Base-by-base conservation (phyloP, 2,113 vertebrate genomes). In the Pachyramphus minor region DNA sequence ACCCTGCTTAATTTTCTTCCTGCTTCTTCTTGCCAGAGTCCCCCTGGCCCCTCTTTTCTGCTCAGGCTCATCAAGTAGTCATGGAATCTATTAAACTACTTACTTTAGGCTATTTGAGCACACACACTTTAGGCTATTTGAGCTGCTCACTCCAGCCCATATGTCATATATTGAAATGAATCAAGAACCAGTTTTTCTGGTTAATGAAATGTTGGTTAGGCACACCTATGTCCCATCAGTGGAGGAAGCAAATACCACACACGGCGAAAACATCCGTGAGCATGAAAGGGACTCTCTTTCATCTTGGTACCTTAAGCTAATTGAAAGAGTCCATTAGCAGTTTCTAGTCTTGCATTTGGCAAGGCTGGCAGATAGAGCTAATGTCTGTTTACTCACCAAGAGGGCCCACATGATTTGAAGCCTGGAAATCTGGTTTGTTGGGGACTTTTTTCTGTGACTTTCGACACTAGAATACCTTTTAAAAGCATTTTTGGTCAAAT, bases 41-140 rank as follows among this genome's bases (percentile, higher is more conserved):
- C 71, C 89, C 52, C 62, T 90, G 63, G 55, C 62, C 69, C 50
- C 52, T 95, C 89, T 91, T 87, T 87, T 93, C 53, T 95, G 88
- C 94, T 96, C 91, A 95, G 92, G 94, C 88, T 97, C 92, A 96
- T 97, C 96, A 97, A 93, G 84, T 81, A 92, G 92, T 93, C 94
- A 94, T 97, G 93, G 91, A 97, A 94, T 96, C 96, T 96, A 84
- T 95, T 97, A 96, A 90, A 92, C 62, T 53, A 60, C 85, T 92
- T 79, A 90, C 93, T 93, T 89, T 55, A 11, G 89, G 95, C 89
- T 91, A 79, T 82, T 63, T 84, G 64, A 90, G 82, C 82, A 84
- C 0, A 2, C 42, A n/a, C n/a, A 90, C 93, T 93, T 89, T 55
- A 11, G 89, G 95, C 89, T 91, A 79, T 82, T 63, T 84, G 49